Evolutionary conservation across 2,888 invertebrate species (phyloP).

Genomic region (Stenotaenia linearis): DNA sequence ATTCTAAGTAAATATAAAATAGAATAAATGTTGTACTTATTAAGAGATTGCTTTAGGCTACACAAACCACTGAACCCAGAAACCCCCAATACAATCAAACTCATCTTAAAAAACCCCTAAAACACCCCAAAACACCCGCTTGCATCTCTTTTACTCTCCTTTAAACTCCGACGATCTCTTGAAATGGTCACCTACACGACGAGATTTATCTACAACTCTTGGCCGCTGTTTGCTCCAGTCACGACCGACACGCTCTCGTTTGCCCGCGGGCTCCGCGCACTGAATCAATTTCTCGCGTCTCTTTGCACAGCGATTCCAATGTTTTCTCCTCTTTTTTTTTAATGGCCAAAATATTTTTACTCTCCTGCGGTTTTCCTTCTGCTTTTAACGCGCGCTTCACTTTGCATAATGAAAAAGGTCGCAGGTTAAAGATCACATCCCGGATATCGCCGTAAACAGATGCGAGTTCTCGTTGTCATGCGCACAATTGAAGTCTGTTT

Average conservation of each 20-base stretch:
- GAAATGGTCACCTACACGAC: too few relatives aligned
- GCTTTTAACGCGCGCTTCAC: neutral
- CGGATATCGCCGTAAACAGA: neutral
- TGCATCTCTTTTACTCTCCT: too few relatives aligned
- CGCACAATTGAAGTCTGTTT: neutral
- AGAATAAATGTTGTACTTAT: too few relatives aligned
- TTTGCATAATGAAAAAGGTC: constrained; percentile 4
- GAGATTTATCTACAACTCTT: neutral
- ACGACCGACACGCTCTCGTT: neutral
- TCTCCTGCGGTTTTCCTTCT: constrained; percentile 5
- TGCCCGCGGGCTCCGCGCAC: neutral
- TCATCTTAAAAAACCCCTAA: too few relatives aligned
- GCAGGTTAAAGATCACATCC: neutral
- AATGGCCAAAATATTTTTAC: neutral
- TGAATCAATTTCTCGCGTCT: neutral
- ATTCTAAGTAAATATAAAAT: too few relatives aligned
- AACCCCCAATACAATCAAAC: too few relatives aligned
- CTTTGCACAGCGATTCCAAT: neutral
- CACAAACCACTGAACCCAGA: too few relatives aligned
- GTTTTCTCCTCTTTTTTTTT: neutral
- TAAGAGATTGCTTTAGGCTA: too few relatives aligned
- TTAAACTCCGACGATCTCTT: too few relatives aligned
- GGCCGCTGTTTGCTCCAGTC: neutral
- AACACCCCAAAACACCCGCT: too few relatives aligned
- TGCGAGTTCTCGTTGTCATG: neutral